A percentile compares a stretch with the other conserved stretches of the same genome.
phyloP scores from a whole-genome alignment of 2,113 vertebrate species.

The Thunnus thynnus region DNA sequence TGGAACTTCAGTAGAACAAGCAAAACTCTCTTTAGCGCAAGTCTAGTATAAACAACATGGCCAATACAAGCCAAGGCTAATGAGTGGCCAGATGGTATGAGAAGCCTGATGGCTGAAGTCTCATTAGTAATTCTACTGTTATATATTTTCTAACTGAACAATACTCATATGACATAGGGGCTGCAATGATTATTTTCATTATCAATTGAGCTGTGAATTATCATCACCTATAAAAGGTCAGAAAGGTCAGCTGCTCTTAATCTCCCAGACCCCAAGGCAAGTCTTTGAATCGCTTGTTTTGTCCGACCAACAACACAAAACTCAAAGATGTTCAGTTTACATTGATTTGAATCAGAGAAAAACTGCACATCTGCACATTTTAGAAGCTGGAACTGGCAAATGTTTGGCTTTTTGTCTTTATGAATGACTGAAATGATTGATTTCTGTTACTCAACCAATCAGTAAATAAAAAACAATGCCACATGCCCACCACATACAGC shows the following conservation, averaged over 20 bases:
- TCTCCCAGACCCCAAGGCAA: background rate
- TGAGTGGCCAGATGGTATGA: slow-evolving; percentile 69
- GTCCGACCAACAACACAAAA: too few species aligned
- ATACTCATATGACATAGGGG: background rate
- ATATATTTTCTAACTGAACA: slow-evolving; percentile 42
- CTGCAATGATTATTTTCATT: slow-evolving; percentile 10
- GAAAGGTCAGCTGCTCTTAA: background rate
- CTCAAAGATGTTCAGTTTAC: too few species aligned
- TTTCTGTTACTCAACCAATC: background rate
- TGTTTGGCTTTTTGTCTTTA: too few species aligned
- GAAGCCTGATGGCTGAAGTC: slow-evolving; percentile 53
- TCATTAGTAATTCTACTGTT: slow-evolving; percentile 59
- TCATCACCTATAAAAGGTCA: background rate
- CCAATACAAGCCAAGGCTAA: slow-evolving; percentile 60
- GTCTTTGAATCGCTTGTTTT: background rate
- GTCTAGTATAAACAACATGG: slow-evolving; percentile 53
- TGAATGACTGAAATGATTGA: too few species aligned
- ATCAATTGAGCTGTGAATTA: slow-evolving; percentile 3
- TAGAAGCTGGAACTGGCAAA: too few species aligned
- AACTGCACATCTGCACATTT: too few species aligned
- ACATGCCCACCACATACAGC: too few species aligned
- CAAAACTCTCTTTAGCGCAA: slow-evolving; percentile 33
- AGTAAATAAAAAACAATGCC: too few species aligned
- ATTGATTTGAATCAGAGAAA: too few species aligned
- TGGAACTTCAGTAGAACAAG: slow-evolving; percentile 15